Evolutionary conservation across 2,888 invertebrate genomes (phyloP).

Genomic region (Limulus polyphemus): DNA sequence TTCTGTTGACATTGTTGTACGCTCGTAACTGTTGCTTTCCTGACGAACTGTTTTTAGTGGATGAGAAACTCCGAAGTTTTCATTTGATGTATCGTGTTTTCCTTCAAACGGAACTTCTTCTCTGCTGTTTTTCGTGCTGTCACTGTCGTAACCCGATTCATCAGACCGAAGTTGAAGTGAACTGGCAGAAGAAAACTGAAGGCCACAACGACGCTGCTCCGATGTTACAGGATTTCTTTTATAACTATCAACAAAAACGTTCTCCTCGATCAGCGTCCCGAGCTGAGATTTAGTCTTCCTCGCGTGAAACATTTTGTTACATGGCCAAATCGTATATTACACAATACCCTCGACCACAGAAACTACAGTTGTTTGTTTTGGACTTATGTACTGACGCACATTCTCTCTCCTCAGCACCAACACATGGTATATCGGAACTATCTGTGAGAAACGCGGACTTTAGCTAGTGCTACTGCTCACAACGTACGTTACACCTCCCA

Average conservation of each 20-base stretch:
- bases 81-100: too few relatives aligned
- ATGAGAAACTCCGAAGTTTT: background rate
- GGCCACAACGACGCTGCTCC: constrained; percentile 11
- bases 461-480: too few relatives aligned
- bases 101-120: constrained; percentile 6
- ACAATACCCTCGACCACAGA: too few relatives aligned
- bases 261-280: constrained; percentile 61
- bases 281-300: constrained; percentile 45
- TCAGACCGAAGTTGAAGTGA: constrained; percentile 47
- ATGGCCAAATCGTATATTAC: too few relatives aligned
- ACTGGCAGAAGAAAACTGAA: constrained; percentile 11
- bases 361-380: too few relatives aligned
- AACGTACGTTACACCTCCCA: too few relatives aligned
- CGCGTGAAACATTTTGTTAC: too few relatives aligned
- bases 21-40: too few relatives aligned
- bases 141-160: constrained; percentile 71
- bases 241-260: constrained; percentile 33
- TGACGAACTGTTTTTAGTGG: background rate
- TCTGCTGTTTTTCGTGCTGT: constrained; percentile 42
- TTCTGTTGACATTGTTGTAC: constrained; percentile 2
- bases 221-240: background rate
- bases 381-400: too few relatives aligned
- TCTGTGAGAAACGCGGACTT: too few relatives aligned
- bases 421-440: too few relatives aligned
- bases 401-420: too few relatives aligned